Conservation (phyloP, 2,113 vertebrate species). For the Bujurquina vittata region DNA sequence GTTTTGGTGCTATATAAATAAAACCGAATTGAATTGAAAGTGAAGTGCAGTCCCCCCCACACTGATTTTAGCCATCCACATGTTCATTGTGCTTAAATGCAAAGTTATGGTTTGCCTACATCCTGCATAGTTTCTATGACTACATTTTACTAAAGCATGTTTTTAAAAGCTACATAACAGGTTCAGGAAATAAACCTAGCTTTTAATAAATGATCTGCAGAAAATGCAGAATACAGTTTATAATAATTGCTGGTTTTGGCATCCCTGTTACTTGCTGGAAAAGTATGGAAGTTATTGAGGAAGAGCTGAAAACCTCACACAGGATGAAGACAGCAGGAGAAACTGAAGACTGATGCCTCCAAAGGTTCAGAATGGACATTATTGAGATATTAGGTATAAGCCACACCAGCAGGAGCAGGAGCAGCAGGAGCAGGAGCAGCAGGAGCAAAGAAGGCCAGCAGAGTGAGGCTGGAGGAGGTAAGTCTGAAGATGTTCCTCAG, state of each 20-base stretch:
- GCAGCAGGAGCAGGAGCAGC: too few species aligned
- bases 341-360: neutral
- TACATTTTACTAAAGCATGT: neutral
- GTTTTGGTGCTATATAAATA: too few species aligned
- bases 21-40: too few species aligned
- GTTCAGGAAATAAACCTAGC: neutral
- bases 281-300: neutral
- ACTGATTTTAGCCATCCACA: neutral
- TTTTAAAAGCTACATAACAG: neutral
- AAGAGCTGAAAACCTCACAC: neutral
- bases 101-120: neutral
- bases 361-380: neutral
- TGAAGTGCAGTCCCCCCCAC: too few species aligned
- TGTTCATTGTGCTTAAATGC: neutral
- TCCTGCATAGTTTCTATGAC: neutral
- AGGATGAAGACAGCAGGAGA: neutral
- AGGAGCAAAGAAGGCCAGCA: too few species aligned
- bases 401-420: neutral
- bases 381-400: neutral
- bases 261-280: neutral
- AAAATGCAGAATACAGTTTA: rapidly evolving
- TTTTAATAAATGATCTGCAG: neutral
- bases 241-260: neutral
- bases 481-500: neutral
- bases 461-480: too few species aligned